These are phyloP conservation scores for Rallus limicola DNA, from an alignment of 2,113 vertebrate genomes.

Conservation along the genomic window DNA sequence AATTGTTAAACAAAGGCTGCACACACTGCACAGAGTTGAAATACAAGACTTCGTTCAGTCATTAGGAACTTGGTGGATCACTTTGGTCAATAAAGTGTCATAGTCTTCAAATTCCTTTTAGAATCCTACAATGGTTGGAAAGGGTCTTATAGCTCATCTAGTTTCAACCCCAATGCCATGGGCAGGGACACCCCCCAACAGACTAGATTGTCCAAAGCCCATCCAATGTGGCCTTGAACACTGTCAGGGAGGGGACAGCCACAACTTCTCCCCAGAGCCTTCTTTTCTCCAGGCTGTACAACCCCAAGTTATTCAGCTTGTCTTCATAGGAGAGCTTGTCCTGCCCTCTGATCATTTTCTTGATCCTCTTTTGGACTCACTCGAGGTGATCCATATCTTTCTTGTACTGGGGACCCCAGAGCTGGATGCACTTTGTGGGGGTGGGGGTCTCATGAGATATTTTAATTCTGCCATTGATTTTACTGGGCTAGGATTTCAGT, in stretches of 20 bases:
- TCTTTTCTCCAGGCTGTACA: not conserved
- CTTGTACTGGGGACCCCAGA: fast-evolving
- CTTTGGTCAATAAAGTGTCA: not conserved
- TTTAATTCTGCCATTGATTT: not conserved
- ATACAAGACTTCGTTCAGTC: not conserved
- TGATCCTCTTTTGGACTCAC: fast-evolving
- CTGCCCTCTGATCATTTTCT: not conserved
- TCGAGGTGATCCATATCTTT: not conserved
- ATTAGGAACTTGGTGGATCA: not conserved
- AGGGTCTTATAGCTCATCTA: not conserved
- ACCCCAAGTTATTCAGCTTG: not conserved
- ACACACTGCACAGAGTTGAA: not conserved
- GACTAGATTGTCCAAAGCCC: not conserved
- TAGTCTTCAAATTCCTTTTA: not conserved
- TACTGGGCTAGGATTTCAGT: not conserved
- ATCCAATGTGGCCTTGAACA: not conserved
- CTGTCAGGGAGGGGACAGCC: not conserved
- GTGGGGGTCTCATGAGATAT: fast-evolving
- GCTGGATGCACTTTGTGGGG: too few relatives aligned
- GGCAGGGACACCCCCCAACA: not conserved
- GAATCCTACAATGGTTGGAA: not conserved
- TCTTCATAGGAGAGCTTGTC: not conserved
- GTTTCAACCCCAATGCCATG: fast-evolving
- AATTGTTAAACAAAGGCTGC: not conserved
- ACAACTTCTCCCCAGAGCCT: not conserved